Base-by-base conservation (phyloP, 2,113 vertebrate genomes). In the Eretmochelys imbricata region DNA sequence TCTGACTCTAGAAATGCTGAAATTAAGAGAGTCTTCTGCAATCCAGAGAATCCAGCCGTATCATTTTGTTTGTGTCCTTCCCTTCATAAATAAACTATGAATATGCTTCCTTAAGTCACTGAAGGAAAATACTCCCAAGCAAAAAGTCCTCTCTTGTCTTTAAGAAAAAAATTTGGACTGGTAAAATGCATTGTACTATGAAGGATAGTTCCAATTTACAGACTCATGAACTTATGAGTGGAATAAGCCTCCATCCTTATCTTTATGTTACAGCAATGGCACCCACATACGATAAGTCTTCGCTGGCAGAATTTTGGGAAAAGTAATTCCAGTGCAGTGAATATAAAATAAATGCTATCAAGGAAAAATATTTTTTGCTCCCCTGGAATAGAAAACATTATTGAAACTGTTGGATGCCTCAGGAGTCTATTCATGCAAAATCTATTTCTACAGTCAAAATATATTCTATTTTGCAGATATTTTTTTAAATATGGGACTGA, bases 331-430 rank as follows among this genome's bases (percentile, higher is more conserved):
- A 98, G 83, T 96, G 97, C 97, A 97, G 94, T 97, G 98, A 98
- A 98, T 98, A 98, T 98, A 98, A 97, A 98, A 98, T 98, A 97
- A 98, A 98, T 97, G 95, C 98, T 98, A 98, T 98, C 98, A 97
- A 98, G 97, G 94, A 98, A 98, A 98, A 98, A 98, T 98, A 98
- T 97, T 98, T 98, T 98, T 97, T 98, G 95, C 98, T 98, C 96
- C 96, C 92, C 94, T 96, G 97, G 97, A 98, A 98, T 97, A 98
- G 98, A 97, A 98, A 98, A 98, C 97, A 98, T 98, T 98, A 98
- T 98, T 98, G 98, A 98, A 98, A 98, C 97, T 97, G 98, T 98
- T 98, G 98, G 98, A 96, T 97, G 98, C 98, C 98, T 98, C 96
- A 88, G 97, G 98, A 97, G 98, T 97, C 97, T 98, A 95, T 98